Evolutionary conservation across 2,113 vertebrate species (phyloP), one percentile per base, ranked within the genome.

Genomic region (Urocolius indicus): DNA sequence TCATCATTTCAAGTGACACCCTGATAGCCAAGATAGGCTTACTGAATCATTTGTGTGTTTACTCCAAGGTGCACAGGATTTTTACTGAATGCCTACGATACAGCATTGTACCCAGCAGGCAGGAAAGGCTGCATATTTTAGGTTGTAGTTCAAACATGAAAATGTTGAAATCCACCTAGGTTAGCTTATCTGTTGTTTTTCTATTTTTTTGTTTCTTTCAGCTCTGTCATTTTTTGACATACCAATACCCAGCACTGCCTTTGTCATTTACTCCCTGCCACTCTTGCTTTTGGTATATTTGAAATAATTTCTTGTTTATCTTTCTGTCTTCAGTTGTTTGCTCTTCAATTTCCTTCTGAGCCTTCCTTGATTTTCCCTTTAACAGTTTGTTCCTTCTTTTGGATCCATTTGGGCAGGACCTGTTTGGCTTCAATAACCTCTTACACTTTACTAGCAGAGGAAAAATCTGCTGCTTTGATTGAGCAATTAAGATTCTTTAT

Each of bases 401-500:
- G 79, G 61, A 81, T 74, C 57, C n/a, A 71, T 92, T 92, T 61
- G 93, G 92, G 57, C 52, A 92, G 57, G 65, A 93, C 78, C 38
- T 41, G 7, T 95, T 84, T 95, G 94, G 82, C 85, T 94, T 93
- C 61, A 94, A 72, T 93, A 96, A 97, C 93, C 93, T 68, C 95
- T 96, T 88, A 36, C 83, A 88, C 90, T 92, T 84, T 4, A 84
- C 79, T 43, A 86, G 92, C 38, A 77, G 79, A 72, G 27, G 63
- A 84, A 92, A 94, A 95, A 92, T 88, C 87, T 89, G 85, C 26
- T 81, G 18, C 90, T 87, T 85, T 94, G 90, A 92, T 72, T 75
- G 79, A 96, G 94, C 90, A 97, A 96, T 97, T 96, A 94, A 89
- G 72, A 93, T 94, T 89, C 88, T 92, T 95, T 81, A 81, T 68